Percentiles rank a stretch among this genome's conserved stretches.
phyloP scores from a whole-genome alignment of 2,797 vertebrate species.

The Cryptoblepharus egeriae region DNA sequence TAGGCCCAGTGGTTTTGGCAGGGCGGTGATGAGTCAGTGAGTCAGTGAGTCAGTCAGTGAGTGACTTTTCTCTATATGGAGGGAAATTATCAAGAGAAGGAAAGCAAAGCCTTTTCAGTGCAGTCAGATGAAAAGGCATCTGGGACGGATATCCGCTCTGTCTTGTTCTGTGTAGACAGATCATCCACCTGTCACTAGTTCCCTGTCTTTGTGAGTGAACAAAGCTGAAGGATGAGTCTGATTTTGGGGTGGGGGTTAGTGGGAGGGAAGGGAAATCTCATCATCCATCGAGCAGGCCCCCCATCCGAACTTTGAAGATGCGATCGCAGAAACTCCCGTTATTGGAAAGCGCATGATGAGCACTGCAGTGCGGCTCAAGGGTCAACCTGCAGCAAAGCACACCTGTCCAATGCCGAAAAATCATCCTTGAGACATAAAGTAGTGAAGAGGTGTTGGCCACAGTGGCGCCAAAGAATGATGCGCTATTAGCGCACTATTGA shows the following conservation, averaged over 20 bases:
- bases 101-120: conserved; percentile 25
- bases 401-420: not conserved
- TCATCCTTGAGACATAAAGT: not conserved
- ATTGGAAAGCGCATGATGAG: not conserved
- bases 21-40: too few relatives aligned
- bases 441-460: not conserved
- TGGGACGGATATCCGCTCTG: not conserved
- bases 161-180: not conserved
- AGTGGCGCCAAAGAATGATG: not conserved
- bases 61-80: conserved; percentile 26
- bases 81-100: conserved; percentile 13
- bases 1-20: too few relatives aligned
- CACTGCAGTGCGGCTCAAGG: too few relatives aligned
- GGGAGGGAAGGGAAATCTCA: not conserved
- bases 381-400: not conserved
- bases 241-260: too few relatives aligned
- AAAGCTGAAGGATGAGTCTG: not conserved
- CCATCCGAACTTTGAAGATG: not conserved
- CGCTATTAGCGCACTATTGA: too few relatives aligned
- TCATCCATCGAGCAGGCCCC: not conserved
- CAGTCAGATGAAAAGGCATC: not conserved
- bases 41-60: too few relatives aligned
- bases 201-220: not conserved
- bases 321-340: not conserved
- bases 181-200: not conserved